A percentile compares a stretch with the other conserved stretches of the same genome.
Evolutionary conservation across 2,888 invertebrate genomes (phyloP).

Genomic region (Aporophyla nigra): DNA sequence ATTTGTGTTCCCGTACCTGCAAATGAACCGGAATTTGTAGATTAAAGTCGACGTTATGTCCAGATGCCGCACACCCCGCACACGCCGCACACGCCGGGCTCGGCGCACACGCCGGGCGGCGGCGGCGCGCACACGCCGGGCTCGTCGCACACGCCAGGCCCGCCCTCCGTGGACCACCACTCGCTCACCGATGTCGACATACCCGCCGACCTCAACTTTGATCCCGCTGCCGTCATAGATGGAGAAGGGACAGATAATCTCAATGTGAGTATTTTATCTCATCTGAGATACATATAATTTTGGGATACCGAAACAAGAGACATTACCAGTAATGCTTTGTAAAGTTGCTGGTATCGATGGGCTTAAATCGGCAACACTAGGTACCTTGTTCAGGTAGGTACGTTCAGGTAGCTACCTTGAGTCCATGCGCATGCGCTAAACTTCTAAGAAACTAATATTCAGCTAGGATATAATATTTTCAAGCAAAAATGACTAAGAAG

Average conservation of each 20-base stretch:
- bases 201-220: constrained; percentile 97
- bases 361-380: background rate
- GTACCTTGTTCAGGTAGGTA: no score
- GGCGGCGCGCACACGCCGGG: constrained; percentile 93
- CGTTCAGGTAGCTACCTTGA: no score
- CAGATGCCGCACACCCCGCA: constrained; percentile 93
- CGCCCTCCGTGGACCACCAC: constrained; percentile 95
- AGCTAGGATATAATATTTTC: background rate
- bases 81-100: constrained; percentile 95
- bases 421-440: background rate
- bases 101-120: constrained; percentile 94
- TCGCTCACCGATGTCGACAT: constrained; percentile 94
- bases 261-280: constrained; percentile 93
- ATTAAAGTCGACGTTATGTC: constrained; percentile 49
- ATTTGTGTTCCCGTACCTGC: constrained; percentile 23
- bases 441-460: background rate
- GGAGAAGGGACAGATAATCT: constrained; percentile 97
- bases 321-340: background rate
- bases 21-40: background rate
- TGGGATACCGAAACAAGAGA: background rate
- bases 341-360: background rate
- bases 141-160: constrained; percentile 94
- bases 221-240: constrained; percentile 97
- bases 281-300: background rate
- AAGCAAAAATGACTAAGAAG: background rate